Evolutionary conservation across 2,113 vertebrate genomes (phyloP), one percentile per base, ranked within the genome.

Genomic region (Engystomops pustulosus): DNA sequence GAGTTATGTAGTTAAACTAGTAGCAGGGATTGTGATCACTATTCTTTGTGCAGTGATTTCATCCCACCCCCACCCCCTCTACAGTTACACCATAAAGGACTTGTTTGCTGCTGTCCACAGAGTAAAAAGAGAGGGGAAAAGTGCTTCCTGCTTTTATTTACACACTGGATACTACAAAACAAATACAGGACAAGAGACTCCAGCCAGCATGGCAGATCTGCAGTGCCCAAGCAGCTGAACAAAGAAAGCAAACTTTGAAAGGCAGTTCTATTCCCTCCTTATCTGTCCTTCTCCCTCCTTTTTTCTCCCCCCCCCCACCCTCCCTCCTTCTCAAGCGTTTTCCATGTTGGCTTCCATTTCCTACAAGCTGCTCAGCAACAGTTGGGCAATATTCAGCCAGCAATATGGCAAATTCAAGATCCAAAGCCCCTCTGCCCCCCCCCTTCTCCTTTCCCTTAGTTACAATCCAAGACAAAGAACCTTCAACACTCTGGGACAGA

Each of bases 181-280:
- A 84, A 84, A 84, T 84, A 84, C 14, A 83, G 38, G 41, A 25
- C 45, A 51, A 34, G 27, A 25, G 71, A 68, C 10, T 32, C 23
- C 25, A 68, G 81, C 72, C 81, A 76, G 81, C 71, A 76, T 75
- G 70, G 81, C 58, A 76, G 72, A 49, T 49, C 81, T 45, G 36
- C 70, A 83, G 53, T 71, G 51, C 23, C 32, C 71, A 74, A 32
- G 78, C 80, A 83, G 81, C 72, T 84, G 81, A 84, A 84, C 81
- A 84, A 84, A 84, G 81, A 84, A 58, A 76, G 58, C 55, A 84
- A 76, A 77, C 81, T 84, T 77, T 76, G 72, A 84, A 84, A 77
- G 81, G 55, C 72, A 30, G 58, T 58, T 34, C 71, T 84, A 58
- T 84, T 84, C 81, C 81, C 81, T 84, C 81, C 81, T 84, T 84